These are phyloP conservation scores for Falco biarmicus DNA, from an alignment of 2,797 vertebrate genomes.

Conservation along the genomic window DNA sequence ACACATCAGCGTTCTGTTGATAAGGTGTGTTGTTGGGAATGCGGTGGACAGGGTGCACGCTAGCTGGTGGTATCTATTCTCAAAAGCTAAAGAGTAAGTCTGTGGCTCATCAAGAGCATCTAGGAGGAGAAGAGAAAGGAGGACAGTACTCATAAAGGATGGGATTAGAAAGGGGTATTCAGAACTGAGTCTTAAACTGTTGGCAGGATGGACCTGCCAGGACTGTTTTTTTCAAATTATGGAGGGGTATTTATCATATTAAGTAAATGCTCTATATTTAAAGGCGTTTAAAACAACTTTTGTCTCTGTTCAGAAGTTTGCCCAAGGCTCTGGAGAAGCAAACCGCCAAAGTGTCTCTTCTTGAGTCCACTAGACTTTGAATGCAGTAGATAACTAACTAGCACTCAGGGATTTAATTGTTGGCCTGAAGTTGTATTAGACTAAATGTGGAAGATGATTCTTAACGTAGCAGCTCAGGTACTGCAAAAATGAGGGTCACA, in stretches of 20 bases:
- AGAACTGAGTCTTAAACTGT: not conserved
- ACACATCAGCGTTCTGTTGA: not conserved
- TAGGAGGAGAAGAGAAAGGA: not conserved
- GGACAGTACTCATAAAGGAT: not conserved
- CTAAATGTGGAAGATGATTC: not conserved
- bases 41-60: not conserved
- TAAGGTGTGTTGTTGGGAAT: constrained; percentile 68
- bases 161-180: not conserved
- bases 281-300: not conserved
- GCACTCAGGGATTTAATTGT: constrained; percentile 3
- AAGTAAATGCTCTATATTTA: not conserved
- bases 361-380: not conserved
- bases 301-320: not conserved
- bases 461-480: not conserved
- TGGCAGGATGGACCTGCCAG: not conserved
- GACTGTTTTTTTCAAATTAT: not conserved
- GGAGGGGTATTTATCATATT: not conserved
- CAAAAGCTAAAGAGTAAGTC: not conserved
- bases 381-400: not conserved
- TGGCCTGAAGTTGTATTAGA: not conserved
- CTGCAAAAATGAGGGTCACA: not conserved
- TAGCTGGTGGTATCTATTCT: not conserved
- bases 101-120: not conserved
- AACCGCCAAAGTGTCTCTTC: constrained; percentile 20
- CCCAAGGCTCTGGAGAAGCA: constrained; percentile 16